Conservation (phyloP, 2,888 invertebrate genomes). For the Pantelozetes paolii region DNA sequence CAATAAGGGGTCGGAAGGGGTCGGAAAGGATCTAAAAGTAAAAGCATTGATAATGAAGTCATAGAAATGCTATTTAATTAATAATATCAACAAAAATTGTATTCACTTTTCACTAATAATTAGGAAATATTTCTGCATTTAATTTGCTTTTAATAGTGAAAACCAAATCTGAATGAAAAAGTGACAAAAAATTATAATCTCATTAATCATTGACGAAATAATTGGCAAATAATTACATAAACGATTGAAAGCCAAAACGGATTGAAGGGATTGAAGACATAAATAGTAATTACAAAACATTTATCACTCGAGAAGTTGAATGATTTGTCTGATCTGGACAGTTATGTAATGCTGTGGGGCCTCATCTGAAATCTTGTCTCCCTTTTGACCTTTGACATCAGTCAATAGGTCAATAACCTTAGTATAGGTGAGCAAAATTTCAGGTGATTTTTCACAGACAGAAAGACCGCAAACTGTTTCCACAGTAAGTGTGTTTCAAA, state of each 20-base stretch:
- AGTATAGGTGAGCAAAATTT: conserved; percentile 31
- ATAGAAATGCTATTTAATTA: too few relatives aligned
- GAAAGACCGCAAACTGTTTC: background rate
- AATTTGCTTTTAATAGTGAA: background rate
- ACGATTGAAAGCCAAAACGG: background rate
- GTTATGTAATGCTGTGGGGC: background rate
- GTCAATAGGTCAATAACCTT: conserved; percentile 27
- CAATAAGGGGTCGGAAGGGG: too few relatives aligned
- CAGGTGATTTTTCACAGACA: conserved; percentile 26
- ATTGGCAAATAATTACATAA: background rate
- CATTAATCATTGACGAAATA: background rate
- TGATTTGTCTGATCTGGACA: background rate
- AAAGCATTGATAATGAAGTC: too few relatives aligned
- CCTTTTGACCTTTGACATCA: conserved; percentile 13
- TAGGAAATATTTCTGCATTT: background rate
- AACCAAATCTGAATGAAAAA: background rate
- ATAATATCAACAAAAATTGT: too few relatives aligned
- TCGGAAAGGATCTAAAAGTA: too few relatives aligned
- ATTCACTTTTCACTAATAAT: too few relatives aligned
- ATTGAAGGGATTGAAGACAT: background rate
- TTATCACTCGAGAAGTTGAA: too few relatives aligned
- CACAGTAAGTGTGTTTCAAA: background rate
- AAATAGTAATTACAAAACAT: too few relatives aligned
- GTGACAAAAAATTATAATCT: conserved; percentile 2
- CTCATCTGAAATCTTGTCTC: conserved; percentile 35